phyloP scores from a whole-genome alignment of 1,140 invertebrate species.

The Thaumatotibia leucotreta region DNA sequence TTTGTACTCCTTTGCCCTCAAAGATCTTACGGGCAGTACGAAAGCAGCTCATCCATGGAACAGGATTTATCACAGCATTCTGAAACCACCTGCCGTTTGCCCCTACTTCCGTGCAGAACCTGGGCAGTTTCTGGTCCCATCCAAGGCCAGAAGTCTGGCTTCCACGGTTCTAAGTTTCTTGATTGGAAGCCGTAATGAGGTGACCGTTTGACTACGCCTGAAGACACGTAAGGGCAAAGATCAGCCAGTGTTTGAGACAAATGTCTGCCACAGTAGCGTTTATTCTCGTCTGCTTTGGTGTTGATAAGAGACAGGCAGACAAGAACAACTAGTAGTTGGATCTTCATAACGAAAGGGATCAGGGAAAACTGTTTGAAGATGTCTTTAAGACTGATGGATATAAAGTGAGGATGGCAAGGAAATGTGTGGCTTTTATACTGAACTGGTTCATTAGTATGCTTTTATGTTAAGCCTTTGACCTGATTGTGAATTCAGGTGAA shows the following conservation, averaged over 20 bases:
- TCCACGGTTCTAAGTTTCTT: not conserved
- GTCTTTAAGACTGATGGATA: not conserved
- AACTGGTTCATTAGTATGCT: not conserved
- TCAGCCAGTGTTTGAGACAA: not conserved
- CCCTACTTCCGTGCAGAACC: not conserved
- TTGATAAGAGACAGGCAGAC: not conserved
- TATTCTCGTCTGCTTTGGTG: not conserved
- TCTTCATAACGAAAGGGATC: constrained; percentile 16
- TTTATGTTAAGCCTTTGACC: not conserved
- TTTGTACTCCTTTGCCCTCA: not conserved
- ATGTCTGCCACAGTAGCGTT: constrained; percentile 14
- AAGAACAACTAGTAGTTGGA: constrained; percentile 1
- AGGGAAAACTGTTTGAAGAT: too few species aligned
- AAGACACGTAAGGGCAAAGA: not conserved
- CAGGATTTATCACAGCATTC: constrained; percentile 20
- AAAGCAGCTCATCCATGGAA: constrained; percentile 5
- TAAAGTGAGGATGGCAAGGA: not conserved
- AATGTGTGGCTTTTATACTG: not conserved
- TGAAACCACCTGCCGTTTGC: constrained; percentile 5
- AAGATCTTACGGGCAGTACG: not conserved
- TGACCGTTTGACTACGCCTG: not conserved
- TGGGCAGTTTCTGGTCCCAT: not conserved
- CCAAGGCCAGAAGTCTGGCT: constrained; percentile 6
- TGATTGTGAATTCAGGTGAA: not conserved
- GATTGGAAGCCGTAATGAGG: not conserved